Evolutionary conservation across 2,113 vertebrate genomes (phyloP), one percentile per base, ranked within the genome.

Genomic region (Cricetomys ansorgei): DNA sequence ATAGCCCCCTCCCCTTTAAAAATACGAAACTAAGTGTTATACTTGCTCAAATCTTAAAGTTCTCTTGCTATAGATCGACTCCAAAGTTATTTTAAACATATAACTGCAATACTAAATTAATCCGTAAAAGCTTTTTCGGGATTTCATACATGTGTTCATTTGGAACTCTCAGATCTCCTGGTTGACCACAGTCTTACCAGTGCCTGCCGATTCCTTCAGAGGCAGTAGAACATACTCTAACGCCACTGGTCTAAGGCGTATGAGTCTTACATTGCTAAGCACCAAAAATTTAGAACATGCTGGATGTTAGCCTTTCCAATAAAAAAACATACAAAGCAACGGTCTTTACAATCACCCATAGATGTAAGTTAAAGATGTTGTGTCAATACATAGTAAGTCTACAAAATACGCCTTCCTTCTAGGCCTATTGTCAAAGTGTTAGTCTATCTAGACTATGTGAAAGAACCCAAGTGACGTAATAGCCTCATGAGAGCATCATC

Each of bases 1-100:
- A 97, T 29, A 85, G 16, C 29, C 16, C 45, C 16, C n/a, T n/a
- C n/a, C n/a, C 70, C 48, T 19, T 86, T 62, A 92, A n/a, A 88
- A 75, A 89, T 23, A 16, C 27, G 37, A 50, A 85, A 34, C 37
- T 83, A 93, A 57, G 37, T 70, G 8, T 10, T 90, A 3, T 64
- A 69, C 69, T 94, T 89, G 43, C 0, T 0, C 80, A 48, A n/a
- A 50, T 57, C 80, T 84, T 67, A 89, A 88, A 85, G n/a, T 55
- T 15, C 69, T 59, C 43, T 48, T 87, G 23, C 15, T 69, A 55
- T 31, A 94, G 72, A 77, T 72, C 21, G 45, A 83, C 64, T 95
- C 62, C 65, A 80, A 64, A 88, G n/a, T 53, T 75, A 91, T 50
- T 92, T 88, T 70, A 90, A 88, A 90, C 59, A 90, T 94, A 70